These are phyloP conservation scores for Procavia capensis DNA, from an alignment of 2,113 vertebrate genomes.

Conservation along the genomic window DNA sequence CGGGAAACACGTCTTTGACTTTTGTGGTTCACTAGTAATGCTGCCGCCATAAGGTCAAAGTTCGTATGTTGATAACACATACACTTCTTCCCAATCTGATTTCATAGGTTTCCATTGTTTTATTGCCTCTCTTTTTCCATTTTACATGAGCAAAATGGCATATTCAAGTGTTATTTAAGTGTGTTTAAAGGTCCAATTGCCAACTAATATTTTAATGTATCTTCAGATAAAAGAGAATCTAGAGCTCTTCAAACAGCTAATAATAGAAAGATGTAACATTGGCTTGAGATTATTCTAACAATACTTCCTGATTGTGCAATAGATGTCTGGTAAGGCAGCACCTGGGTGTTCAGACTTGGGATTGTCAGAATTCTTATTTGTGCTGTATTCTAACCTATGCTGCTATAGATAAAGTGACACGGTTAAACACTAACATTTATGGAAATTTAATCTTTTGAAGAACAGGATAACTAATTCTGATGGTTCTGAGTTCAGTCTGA, in stretches of 20 bases:
- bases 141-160: background rate
- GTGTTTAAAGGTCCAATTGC: background rate
- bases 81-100: background rate
- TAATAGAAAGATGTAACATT: conserved; percentile 58
- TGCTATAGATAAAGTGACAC: background rate
- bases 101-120: background rate
- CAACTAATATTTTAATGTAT: background rate
- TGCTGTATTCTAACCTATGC: conserved; percentile 42
- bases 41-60: background rate
- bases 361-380: conserved; percentile 33
- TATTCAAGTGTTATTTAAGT: background rate
- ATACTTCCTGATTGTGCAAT: conserved; percentile 73
- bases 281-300: conserved; percentile 73
- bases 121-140: conserved; percentile 20
- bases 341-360: conserved; percentile 41
- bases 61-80: background rate
- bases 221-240: conserved; percentile 52
- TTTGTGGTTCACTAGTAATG: conserved; percentile 8
- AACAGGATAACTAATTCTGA: background rate
- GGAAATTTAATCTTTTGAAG: background rate
- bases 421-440: background rate
- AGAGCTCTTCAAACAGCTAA: conserved; percentile 3
- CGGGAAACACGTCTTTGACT: background rate
- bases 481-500: background rate
- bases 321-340: conserved; percentile 30